Evolutionary conservation across 2,888 invertebrate species (phyloP), one percentile per base, ranked within the genome.

Genomic region (Gasteruption jaculator): DNA sequence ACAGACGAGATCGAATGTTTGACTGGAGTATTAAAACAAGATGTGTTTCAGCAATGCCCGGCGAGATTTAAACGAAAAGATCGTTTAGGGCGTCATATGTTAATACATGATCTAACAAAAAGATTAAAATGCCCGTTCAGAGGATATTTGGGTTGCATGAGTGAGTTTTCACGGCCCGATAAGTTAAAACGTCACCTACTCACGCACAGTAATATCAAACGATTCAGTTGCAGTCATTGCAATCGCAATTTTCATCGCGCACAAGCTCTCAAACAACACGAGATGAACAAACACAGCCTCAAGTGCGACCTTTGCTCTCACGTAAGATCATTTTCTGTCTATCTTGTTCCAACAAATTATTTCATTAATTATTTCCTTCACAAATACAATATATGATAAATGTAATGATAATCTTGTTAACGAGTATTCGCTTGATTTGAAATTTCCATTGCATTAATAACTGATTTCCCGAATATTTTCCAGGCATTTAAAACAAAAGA

Each of bases 31-130:
- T n/a, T n/a, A n/a, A n/a, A n/a, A n/a, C n/a, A n/a, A n/a, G n/a
- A 30, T 10, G 22, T 38, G 31, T 58, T 54, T 12, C 48, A 75
- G 56, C 63, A 71, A 46, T 85, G 84, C 59, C 71, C 76, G 29
- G 74, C 76, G 2, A 71, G 74, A 46, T 85, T 84, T 54, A 81
- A 80, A 56, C 73, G 83, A 43, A 77, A 78, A 61, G 85, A 85
- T 64, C 76, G 82, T 36, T 71, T 85, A 3, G 77, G 77, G 38
- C 74, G 85, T 15, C 84, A 85, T 61, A 74, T 77, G 73, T 72
- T 79, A 43, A 76, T 78, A 40, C 84, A 85, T 60, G 79, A 81
- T 48, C 62, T 75, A 3, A 72, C 74, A 25, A 82, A 81, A 56
- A 71, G 76, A 53, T 76, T 76, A 37, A 78, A 78, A 55, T 85